Percentiles rank a stretch among this genome's conserved stretches.
Conservation (phyloP, 2,113 vertebrate species). For the Bettongia penicillata region DNA sequence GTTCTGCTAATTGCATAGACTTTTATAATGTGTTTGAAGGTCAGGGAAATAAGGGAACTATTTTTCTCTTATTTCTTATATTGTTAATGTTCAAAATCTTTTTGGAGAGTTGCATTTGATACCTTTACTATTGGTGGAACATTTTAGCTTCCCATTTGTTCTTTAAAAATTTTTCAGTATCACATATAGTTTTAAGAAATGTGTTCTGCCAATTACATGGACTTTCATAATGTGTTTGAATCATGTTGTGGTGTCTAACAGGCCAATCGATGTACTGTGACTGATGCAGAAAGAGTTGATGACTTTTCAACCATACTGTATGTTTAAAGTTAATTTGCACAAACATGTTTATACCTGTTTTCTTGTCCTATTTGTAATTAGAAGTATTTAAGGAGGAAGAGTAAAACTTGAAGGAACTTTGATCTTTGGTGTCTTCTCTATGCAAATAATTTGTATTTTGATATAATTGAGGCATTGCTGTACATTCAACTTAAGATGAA, state of each 20-base stretch:
- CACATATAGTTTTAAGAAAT: background rate
- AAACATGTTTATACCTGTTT: conserved; percentile 77
- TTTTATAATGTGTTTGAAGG: too few relatives aligned
- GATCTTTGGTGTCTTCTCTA: conserved; percentile 65
- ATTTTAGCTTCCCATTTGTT: background rate
- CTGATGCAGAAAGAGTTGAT: conserved; percentile 58
- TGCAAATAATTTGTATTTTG: conserved; percentile 69
- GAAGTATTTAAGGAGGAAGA: conserved; percentile 76
- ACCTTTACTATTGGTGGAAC: background rate
- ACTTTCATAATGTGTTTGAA: background rate
- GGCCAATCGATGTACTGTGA: conserved; percentile 1
- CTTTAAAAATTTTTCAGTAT: background rate
- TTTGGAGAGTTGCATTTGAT: too few relatives aligned
- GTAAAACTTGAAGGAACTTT: conserved; percentile 70
- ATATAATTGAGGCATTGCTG: conserved; percentile 47
- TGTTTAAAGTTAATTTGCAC: conserved; percentile 81
- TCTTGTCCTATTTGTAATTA: conserved; percentile 57
- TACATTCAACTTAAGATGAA: conserved; percentile 52
- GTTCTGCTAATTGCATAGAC: too few relatives aligned
- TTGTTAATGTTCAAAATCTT: too few relatives aligned
- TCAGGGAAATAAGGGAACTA: conserved; percentile 25
- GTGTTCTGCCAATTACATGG: background rate
- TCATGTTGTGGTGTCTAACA: conserved; percentile 43
- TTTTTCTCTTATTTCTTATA: background rate
- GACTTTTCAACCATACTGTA: conserved; percentile 75